Percentiles rank a stretch among this genome's conserved stretches.
These are phyloP conservation scores for Pristionchus entomophagus DNA, from an alignment of 2,888 invertebrate genomes.

Conservation along the genomic window DNA sequence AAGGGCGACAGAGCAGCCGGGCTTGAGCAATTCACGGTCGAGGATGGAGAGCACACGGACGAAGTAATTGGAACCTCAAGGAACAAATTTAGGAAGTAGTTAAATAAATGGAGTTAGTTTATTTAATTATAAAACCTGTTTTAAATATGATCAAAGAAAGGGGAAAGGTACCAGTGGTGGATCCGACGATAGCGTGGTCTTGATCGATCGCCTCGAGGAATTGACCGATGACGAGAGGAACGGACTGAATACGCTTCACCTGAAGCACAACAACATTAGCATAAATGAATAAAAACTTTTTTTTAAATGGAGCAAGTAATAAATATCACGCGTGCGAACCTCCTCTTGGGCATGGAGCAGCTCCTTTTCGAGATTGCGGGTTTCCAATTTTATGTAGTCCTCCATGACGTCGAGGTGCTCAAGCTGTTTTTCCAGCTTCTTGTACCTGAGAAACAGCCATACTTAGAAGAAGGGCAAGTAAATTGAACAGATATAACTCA, in stretches of 20 bases:
- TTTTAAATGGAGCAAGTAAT: neutral
- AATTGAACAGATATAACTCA: neutral
- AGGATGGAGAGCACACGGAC: conserved; percentile 98
- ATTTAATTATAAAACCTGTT: neutral
- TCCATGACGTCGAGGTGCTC: conserved; percentile 99
- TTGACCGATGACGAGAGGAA: conserved; percentile 98
- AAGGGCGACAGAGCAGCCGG: conserved; percentile 96
- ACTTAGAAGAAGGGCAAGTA: neutral
- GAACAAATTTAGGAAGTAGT: neutral
- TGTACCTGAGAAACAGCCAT: conserved; percentile 56
- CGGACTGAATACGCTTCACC: conserved; percentile 98
- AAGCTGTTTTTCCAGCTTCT: conserved; percentile 95
- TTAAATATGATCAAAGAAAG: neutral
- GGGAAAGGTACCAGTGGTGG: conserved; percentile 84
- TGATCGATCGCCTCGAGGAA: conserved; percentile 99
- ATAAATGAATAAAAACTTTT: neutral
- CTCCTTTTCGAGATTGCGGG: conserved; percentile 97
- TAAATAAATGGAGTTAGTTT: neutral
- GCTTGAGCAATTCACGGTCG: conserved; percentile 95
- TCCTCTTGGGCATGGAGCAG: conserved; percentile 94
- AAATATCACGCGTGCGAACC: conserved; percentile 80
- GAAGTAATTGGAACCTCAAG: conserved; percentile 98
- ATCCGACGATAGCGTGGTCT: conserved; percentile 98
- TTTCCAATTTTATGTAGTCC: conserved; percentile 99
- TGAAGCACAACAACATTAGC: conserved; percentile 75